These are phyloP conservation scores for Coreius guichenoti DNA, from an alignment of 2,797 vertebrate species.

Conservation along the genomic window DNA sequence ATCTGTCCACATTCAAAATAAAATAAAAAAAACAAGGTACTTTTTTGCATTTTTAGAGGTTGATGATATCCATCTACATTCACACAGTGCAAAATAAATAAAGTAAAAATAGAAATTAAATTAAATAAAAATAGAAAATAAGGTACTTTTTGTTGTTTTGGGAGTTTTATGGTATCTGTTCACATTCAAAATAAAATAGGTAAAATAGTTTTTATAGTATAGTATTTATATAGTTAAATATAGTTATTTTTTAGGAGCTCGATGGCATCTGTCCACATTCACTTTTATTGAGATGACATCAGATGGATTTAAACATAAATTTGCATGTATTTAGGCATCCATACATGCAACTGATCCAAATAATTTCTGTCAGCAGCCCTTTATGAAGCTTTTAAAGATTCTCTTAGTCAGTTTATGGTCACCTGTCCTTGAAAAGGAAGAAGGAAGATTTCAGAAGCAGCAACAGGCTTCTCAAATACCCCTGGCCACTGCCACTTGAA, in stretches of 20 bases:
- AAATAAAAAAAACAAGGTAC: background rate
- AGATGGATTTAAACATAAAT: background rate
- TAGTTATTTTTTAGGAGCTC: background rate
- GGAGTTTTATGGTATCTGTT: too few relatives aligned
- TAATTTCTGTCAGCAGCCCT: background rate
- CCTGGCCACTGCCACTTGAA: slow-evolving; percentile 76
- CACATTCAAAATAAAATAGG: background rate
- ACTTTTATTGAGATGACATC: background rate
- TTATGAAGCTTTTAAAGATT: background rate
- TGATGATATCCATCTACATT: background rate
- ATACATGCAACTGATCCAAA: background rate
- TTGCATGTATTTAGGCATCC: background rate
- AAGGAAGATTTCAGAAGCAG: slow-evolving; percentile 47
- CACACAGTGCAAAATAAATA: too few relatives aligned
- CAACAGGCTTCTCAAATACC: slow-evolving; percentile 60
- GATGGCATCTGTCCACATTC: background rate
- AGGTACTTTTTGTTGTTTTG: background rate
- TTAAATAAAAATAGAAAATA: background rate
- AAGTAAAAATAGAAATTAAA: background rate
- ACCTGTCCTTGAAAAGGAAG: slow-evolving; percentile 40
- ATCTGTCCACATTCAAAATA: background rate
- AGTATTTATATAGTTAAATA: background rate
- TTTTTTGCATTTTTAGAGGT: background rate
- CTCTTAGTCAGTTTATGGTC: background rate
- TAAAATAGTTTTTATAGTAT: background rate